Evolutionary conservation across 1,140 invertebrate genomes (phyloP).

Genomic region (Drosophila jambulina): DNA sequence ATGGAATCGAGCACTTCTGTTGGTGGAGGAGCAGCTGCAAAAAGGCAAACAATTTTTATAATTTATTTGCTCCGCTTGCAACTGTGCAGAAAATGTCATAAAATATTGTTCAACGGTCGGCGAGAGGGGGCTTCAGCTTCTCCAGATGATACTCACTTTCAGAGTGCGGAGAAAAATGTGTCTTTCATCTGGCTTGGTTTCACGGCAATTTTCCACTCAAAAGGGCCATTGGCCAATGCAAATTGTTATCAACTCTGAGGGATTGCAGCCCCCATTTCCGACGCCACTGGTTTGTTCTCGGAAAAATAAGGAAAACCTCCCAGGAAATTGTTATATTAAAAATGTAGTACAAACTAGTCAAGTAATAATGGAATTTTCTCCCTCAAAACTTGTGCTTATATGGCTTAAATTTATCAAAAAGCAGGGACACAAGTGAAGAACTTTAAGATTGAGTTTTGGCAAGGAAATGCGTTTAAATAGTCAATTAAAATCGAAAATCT

Average conservation of each 20-base stretch:
- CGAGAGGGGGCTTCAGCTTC: slow-evolving; percentile 2
- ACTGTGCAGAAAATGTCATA: slow-evolving; percentile 41
- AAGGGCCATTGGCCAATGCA: slow-evolving; percentile 12
- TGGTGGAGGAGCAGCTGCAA: slow-evolving; percentile 39
- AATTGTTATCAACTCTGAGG: slow-evolving; percentile 7
- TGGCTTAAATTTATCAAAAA: neutral
- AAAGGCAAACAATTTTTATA: slow-evolving; percentile 52
- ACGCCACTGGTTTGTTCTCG: neutral
- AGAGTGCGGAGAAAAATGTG: neutral
- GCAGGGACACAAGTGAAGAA: too few species aligned
- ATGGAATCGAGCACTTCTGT: slow-evolving; percentile 33
- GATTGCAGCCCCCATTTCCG: neutral
- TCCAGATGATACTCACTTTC: slow-evolving; percentile 18
- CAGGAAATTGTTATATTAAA: slow-evolving; percentile 60
- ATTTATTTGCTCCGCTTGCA: slow-evolving; percentile 59
- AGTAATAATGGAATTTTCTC: slow-evolving; percentile 28
- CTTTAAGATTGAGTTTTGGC: neutral
- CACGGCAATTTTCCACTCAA: slow-evolving; percentile 1
- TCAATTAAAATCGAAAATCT: neutral
- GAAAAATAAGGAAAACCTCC: neutral
- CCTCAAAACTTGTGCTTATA: neutral
- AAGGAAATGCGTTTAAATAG: neutral
- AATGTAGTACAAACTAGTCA: slow-evolving; percentile 42
- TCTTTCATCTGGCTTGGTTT: slow-evolving; percentile 2
- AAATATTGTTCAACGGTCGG: slow-evolving; percentile 8